These are phyloP conservation scores for Alectoris magna DNA, from an alignment of 2,797 vertebrate species.

Conservation along the genomic window DNA sequence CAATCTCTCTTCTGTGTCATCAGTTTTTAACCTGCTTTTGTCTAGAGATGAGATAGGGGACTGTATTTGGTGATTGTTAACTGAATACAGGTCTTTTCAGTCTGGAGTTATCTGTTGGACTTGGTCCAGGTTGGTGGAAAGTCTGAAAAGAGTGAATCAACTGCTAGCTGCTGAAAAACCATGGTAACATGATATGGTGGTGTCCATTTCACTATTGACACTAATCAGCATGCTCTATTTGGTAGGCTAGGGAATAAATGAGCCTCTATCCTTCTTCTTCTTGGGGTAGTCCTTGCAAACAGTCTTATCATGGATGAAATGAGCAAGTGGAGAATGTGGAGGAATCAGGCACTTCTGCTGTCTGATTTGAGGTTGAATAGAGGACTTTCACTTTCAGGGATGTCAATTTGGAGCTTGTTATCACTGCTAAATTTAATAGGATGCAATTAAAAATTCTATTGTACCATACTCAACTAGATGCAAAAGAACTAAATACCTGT, in stretches of 20 bases:
- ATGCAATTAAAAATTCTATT: slow-evolving; percentile 35
- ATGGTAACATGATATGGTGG: neutral
- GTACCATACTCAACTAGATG: neutral
- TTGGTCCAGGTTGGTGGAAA: neutral
- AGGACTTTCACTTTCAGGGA: neutral
- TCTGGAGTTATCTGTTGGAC: slow-evolving; percentile 5
- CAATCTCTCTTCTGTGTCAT: neutral
- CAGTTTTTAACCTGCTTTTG: neutral
- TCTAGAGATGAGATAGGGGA: neutral
- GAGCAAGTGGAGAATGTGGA: neutral
- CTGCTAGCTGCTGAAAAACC: neutral
- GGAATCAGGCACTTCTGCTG: neutral
- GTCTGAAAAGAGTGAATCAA: slow-evolving; percentile 21
- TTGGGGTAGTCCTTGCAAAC: neutral
- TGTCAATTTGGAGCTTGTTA: neutral
- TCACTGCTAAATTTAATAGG: slow-evolving; percentile 40
- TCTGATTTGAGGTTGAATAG: slow-evolving; percentile 9
- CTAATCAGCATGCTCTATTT: neutral
- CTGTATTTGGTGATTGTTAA: neutral
- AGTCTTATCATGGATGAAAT: neutral
- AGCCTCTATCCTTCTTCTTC: neutral
- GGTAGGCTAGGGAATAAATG: neutral
- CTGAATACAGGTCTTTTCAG: slow-evolving; percentile 1
- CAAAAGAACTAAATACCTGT: slow-evolving; percentile 26
- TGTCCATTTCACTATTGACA: neutral